Percentiles rank a stretch among this genome's conserved stretches.
phyloP scores from a whole-genome alignment of 2,797 vertebrate genomes.

The Rhyacichthys aspro region DNA sequence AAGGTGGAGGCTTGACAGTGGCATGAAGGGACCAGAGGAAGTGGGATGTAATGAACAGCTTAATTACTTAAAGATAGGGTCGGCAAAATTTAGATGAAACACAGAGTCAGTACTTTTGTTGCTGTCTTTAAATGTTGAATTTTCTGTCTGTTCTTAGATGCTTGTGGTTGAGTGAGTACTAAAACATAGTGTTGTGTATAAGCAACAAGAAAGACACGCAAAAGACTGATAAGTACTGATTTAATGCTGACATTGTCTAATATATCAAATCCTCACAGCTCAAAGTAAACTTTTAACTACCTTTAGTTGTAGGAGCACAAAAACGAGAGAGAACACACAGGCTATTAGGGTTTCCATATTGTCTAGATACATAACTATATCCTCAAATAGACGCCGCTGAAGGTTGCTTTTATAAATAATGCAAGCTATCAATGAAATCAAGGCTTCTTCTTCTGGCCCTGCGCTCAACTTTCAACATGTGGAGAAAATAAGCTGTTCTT shows the following conservation, averaged over 20 bases:
- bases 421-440: constrained; percentile 73
- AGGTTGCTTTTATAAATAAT: constrained; percentile 82
- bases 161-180: too few relatives aligned
- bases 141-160: too few relatives aligned
- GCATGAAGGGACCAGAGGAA: constrained; percentile 21
- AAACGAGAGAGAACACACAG: constrained; percentile 18
- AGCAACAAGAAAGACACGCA: too few relatives aligned
- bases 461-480: constrained; percentile 73
- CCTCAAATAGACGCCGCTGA: constrained; percentile 73
- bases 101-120: background rate
- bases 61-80: background rate
- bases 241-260: too few relatives aligned
- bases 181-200: too few relatives aligned
- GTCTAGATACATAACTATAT: constrained; percentile 20
- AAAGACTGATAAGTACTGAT: too few relatives aligned
- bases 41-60: background rate
- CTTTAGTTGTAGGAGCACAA: too few relatives aligned
- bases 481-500: constrained; percentile 45
- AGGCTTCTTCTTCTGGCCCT: constrained; percentile 62
- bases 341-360: constrained; percentile 8
- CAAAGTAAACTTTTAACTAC: too few relatives aligned
- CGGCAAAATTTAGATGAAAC: constrained; percentile 5
- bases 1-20: constrained; percentile 52
- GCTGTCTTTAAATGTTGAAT: too few relatives aligned
- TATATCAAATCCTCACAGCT: too few relatives aligned